Percentiles rank a stretch among this genome's conserved stretches.
Evolutionary conservation across 53 echinoderm and acorn worm species (phyloP).

Genomic region (Echinarachnius parma): DNA sequence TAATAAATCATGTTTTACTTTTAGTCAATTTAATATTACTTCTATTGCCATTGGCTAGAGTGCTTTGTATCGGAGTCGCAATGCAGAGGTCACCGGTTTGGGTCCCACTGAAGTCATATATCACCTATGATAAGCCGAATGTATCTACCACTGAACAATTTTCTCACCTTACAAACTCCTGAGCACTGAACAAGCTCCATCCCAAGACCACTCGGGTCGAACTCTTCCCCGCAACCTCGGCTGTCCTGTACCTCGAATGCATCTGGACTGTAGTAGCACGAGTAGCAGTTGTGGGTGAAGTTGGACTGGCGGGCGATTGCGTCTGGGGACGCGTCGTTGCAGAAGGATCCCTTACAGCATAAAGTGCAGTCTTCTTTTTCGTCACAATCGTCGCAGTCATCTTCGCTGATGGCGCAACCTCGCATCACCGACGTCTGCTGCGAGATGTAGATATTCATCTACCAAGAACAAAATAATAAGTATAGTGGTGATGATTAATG

Average conservation of each 20-base stretch:
- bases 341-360: slow-evolving; percentile 25
- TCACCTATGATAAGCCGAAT: too few species aligned
- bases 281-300: slow-evolving; percentile 28
- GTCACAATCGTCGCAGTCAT: slow-evolving; percentile 38
- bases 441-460: slow-evolving; percentile 40
- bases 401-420: slow-evolving; percentile 30
- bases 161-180: slow-evolving; percentile 25
- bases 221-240: slow-evolving; percentile 14
- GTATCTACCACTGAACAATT: neutral
- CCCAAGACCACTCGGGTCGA: slow-evolving; percentile 10
- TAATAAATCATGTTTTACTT: too few species aligned
- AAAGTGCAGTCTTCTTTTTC: slow-evolving; percentile 35
- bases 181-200: slow-evolving; percentile 23
- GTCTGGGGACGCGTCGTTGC: slow-evolving; percentile 39
- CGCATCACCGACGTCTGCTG: slow-evolving; percentile 28
- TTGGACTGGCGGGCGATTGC: slow-evolving; percentile 32
- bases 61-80: too few species aligned
- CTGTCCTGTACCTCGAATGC: slow-evolving; percentile 28
- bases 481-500: too few species aligned
- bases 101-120: too few species aligned
- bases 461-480: neutral
- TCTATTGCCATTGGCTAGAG: too few species aligned
- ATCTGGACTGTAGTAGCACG: slow-evolving; percentile 37
- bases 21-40: too few species aligned
- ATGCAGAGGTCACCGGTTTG: too few species aligned